A percentile compares a stretch with the other conserved stretches of the same genome.
phyloP scores from a whole-genome alignment of 1,140 invertebrate species.

The Mactra quadrangularis region DNA sequence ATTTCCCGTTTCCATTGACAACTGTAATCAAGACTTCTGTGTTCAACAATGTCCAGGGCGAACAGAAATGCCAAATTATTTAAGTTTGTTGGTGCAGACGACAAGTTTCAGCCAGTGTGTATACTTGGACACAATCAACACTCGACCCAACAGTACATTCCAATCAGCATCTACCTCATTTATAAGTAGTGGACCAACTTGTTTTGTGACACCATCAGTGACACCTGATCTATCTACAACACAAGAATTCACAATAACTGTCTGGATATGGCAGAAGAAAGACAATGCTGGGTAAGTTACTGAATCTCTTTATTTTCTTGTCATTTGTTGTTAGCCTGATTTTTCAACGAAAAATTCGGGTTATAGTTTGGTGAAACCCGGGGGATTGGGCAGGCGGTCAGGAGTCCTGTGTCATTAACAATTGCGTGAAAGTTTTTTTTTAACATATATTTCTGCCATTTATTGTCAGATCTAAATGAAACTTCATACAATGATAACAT shows the following conservation, averaged over 20 bases:
- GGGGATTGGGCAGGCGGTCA: no score
- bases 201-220: constrained; percentile 70
- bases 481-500: no score
- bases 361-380: no score
- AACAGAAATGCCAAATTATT: constrained; percentile 56
- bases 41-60: constrained; percentile 76
- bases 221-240: constrained; percentile 67
- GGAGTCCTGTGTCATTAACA: no score
- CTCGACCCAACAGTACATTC: constrained; percentile 66
- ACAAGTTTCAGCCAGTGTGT: constrained; percentile 72
- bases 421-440: no score
- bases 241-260: constrained; percentile 75
- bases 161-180: constrained; percentile 69
- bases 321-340: no score
- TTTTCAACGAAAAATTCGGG: no score
- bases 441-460: no score
- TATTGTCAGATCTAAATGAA: no score
- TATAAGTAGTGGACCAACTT: constrained; percentile 65
- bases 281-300: constrained; percentile 68
- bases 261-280: constrained; percentile 78
- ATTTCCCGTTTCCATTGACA: constrained; percentile 66
- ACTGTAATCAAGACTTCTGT: constrained; percentile 77
- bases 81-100: constrained; percentile 65
- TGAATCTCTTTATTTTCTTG: no score
- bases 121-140: constrained; percentile 76